These are phyloP conservation scores for Aleiodes testaceus DNA, from an alignment of 2,888 invertebrate genomes.

Conservation along the genomic window DNA sequence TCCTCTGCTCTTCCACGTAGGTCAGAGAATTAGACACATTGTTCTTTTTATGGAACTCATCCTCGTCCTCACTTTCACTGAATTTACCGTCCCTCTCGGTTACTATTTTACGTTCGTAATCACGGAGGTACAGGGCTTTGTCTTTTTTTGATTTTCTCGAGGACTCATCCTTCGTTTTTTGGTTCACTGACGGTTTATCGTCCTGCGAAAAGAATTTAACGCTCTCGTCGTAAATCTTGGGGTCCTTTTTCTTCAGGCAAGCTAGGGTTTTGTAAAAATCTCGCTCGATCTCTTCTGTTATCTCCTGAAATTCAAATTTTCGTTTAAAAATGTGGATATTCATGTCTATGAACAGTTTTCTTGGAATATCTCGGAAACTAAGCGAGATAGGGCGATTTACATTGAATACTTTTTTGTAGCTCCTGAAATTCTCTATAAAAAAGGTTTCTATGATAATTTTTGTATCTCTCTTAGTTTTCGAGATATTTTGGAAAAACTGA, in stretches of 20 bases:
- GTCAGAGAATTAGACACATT: slow-evolving; percentile 72
- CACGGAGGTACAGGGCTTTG: slow-evolving; percentile 81
- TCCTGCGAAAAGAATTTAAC: slow-evolving; percentile 80
- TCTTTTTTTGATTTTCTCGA: slow-evolving; percentile 72
- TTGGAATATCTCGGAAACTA: too few relatives aligned
- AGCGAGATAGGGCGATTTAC: too few relatives aligned
- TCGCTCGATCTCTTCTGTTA: slow-evolving; percentile 83
- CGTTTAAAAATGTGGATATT: slow-evolving; percentile 10
- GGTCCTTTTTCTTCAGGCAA: slow-evolving; percentile 90
- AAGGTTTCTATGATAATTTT: not conserved
- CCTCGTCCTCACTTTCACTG: slow-evolving; percentile 68
- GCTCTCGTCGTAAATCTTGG: slow-evolving; percentile 88
- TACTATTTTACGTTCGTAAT: slow-evolving; percentile 86
- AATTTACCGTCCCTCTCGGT: slow-evolving; percentile 79
- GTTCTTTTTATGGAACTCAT: slow-evolving; percentile 54
- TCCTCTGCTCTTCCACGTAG: slow-evolving; percentile 80
- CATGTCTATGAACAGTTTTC: not conserved
- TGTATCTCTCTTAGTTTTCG: too few relatives aligned
- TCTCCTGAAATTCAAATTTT: slow-evolving; percentile 69
- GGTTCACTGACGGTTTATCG: slow-evolving; percentile 42
- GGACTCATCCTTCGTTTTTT: slow-evolving; percentile 22
- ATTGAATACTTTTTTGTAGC: not conserved
- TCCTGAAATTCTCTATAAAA: not conserved
- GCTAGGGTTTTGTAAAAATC: slow-evolving; percentile 91
- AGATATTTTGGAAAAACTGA: too few relatives aligned